These are phyloP conservation scores for Sclerodermus sp. DNA, from an alignment of 2,888 invertebrate genomes.

Conservation along the genomic window DNA sequence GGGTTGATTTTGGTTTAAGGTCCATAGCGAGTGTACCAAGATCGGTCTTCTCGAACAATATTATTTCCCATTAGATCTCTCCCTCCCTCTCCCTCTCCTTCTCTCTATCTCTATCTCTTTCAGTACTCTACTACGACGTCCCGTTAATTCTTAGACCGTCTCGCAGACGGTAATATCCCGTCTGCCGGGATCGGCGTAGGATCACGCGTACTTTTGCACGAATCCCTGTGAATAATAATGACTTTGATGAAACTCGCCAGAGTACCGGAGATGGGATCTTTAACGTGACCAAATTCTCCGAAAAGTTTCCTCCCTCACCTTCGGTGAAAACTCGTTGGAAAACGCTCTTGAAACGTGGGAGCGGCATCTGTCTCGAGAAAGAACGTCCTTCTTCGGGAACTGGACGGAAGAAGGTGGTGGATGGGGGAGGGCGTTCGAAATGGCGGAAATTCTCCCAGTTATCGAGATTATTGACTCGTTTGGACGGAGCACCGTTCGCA, in stretches of 20 bases:
- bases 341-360: constrained; percentile 3
- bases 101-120: not conserved
- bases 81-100: too few relatives aligned
- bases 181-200: too few relatives aligned
- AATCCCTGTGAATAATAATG: too few relatives aligned
- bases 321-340: not conserved
- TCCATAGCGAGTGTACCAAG: constrained; percentile 23
- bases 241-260: too few relatives aligned
- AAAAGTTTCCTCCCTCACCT: not conserved
- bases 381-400: not conserved
- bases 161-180: too few relatives aligned
- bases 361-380: constrained; percentile 4
- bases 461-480: not conserved
- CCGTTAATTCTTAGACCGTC: too few relatives aligned
- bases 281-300: not conserved
- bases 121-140: too few relatives aligned
- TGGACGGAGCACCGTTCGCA: not conserved
- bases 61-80: constrained; percentile 29
- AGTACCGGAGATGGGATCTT: not conserved
- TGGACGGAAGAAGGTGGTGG: too few relatives aligned
- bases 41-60: constrained; percentile 26
- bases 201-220: too few relatives aligned
- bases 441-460: too few relatives aligned
- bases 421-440: too few relatives aligned
- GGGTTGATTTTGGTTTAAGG: too few relatives aligned